Base-by-base conservation (phyloP, 1,140 invertebrate genomes). In the Zaprionus ornatus region DNA sequence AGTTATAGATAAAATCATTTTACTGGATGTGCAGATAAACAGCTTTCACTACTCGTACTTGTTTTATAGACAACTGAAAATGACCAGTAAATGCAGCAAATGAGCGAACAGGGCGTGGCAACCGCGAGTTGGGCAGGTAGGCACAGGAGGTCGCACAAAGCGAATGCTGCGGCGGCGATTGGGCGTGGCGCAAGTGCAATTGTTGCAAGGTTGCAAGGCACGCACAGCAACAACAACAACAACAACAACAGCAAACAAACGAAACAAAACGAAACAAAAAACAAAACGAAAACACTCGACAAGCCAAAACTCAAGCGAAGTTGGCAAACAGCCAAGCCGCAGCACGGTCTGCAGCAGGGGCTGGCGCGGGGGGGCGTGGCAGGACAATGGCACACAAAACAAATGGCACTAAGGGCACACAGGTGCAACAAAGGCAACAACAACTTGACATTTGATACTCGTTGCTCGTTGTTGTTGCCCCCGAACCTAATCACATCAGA, bases 241-340 rank as follows among this genome's bases (percentile, higher is more conserved):
- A 73, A 42, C 56, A 72, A 37, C 71, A 70, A 55, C 10, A 42
- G 37, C 63, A 64, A 56, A 63, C 21, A 23, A 70, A 32, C 79
- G 66, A 67, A 54, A 64, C 40, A 62, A 74, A 48, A 73, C 29
- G 29, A 10, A 32, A 32, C 29, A 9, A 32, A 9, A 32, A 32
- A 32, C 29, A 32, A 32, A 32, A 32, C 29, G 29, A 32, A 71
- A 78, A 66, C 61, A 68, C 56, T 65, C 74, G 66, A 86, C 64
- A 65, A 74, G 69, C 75, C 82, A 80, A 88, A 83, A 80, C 76
- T 77, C 77, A 77, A 82, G 80, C 82, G 80, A 72, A 70, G 71
- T 70, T 75, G 61, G 82, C 83, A 82, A 74, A 63, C 68, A 70
- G 79, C 83, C 82, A 87, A 78, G 40, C 40, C 40, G 40, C 40